A percentile compares a stretch with the other conserved stretches of the same genome.
phyloP scores from a whole-genome alignment of 2,888 invertebrate species.

The Apodemia mormo region DNA sequence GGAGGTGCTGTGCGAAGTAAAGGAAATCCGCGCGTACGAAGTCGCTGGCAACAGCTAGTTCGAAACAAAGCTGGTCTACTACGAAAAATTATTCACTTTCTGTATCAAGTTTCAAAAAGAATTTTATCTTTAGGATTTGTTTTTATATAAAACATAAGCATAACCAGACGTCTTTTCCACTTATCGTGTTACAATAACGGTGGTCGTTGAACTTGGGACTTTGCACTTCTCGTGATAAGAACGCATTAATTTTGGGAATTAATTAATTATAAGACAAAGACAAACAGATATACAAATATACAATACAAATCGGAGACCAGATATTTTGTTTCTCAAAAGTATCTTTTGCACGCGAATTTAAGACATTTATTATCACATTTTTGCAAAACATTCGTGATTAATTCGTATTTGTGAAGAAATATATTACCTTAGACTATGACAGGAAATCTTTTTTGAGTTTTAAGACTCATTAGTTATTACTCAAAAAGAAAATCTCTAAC shows the following conservation, averaged over 20 bases:
- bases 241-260: conserved; percentile 3
- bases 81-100: too few species aligned
- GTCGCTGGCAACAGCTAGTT: too few species aligned
- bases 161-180: neutral
- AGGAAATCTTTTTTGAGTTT: neutral
- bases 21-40: too few species aligned
- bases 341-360: neutral
- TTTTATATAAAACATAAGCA: neutral
- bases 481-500: too few species aligned
- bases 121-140: too few species aligned
- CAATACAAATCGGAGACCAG: too few species aligned
- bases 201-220: conserved; percentile 2
- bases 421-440: neutral
- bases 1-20: too few species aligned
- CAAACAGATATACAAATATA: neutral
- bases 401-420: neutral
- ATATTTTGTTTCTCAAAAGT: neutral
- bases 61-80: too few species aligned
- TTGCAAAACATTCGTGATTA: neutral
- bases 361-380: neutral
- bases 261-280: conserved; percentile 6
- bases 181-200: neutral
- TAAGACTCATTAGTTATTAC: too few species aligned
- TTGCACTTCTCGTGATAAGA: conserved; percentile 12
- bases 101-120: too few species aligned